Evolutionary conservation across 2,888 invertebrate genomes (phyloP).

Genomic region (Linnaemya tessellans): DNA sequence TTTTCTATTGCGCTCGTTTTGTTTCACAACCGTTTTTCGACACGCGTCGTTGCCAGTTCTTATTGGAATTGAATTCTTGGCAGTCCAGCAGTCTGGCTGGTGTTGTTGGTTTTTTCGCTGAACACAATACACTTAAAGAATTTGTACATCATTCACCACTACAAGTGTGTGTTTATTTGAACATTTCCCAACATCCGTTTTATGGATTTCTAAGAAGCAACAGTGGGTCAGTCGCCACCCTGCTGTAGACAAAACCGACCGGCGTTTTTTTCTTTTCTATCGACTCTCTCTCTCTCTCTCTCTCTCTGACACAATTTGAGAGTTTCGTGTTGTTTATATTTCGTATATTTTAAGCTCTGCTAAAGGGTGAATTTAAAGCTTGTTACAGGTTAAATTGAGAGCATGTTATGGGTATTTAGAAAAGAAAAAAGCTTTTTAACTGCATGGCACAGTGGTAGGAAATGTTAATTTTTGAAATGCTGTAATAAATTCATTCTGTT

Average conservation of each 20-base stretch:
- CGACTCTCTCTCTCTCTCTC: neutral
- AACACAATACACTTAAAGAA: conserved; percentile 27
- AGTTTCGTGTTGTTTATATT: conserved; percentile 32
- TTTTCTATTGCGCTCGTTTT: conserved; percentile 48
- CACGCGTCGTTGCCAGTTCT: conserved; percentile 72
- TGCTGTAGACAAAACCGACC: conserved; percentile 26
- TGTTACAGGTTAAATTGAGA: conserved; percentile 3
- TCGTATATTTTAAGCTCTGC: neutral
- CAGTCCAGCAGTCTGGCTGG: conserved; percentile 61
- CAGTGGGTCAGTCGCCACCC: conserved; percentile 65
- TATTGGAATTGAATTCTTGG: conserved; percentile 74
- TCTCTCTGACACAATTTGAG: neutral
- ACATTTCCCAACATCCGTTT: conserved; percentile 67
- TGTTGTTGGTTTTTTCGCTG: conserved; percentile 58
- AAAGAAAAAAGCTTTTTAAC: conserved; percentile 50
- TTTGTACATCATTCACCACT: conserved; percentile 12
- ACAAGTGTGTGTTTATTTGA: conserved; percentile 54
- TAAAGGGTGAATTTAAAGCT: conserved; percentile 22
- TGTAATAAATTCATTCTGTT: no score
- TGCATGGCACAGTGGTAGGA: conserved; percentile 25
- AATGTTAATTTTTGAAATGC: neutral
- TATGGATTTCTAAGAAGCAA: conserved; percentile 66
- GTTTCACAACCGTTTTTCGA: conserved; percentile 69
- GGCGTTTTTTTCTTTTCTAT: conserved; percentile 25
- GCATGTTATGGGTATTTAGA: neutral